A percentile compares a stretch with the other conserved stretches of the same genome.
These are phyloP conservation scores for Papilio dardanus DNA, from an alignment of 1,140 invertebrate species.

Conservation along the genomic window DNA sequence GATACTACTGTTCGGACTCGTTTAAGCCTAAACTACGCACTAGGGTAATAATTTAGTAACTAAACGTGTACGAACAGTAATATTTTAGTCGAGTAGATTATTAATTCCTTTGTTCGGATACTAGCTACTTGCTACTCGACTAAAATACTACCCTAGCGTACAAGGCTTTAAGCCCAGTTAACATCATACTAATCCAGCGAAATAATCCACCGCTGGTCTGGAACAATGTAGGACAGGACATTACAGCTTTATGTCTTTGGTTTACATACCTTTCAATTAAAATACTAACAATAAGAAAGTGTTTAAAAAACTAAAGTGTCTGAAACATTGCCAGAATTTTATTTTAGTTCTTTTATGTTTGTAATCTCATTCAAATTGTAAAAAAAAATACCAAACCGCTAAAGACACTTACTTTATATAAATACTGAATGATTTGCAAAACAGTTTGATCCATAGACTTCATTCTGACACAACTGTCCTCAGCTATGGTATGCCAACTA, in stretches of 20 bases:
- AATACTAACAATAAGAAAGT: not conserved
- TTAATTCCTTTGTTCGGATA: too few species aligned
- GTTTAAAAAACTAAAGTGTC: not conserved
- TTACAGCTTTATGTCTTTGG: not conserved
- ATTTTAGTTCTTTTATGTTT: not conserved
- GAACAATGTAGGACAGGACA: too few species aligned
- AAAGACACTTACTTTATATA: conserved; percentile 34
- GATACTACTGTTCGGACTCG: too few species aligned
- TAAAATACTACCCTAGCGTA: too few species aligned
- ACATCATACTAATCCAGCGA: too few species aligned
- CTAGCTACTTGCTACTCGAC: too few species aligned
- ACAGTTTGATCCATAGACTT: conserved; percentile 50
- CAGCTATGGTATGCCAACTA: not conserved
- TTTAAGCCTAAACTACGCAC: too few species aligned
- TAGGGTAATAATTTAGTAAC: too few species aligned
- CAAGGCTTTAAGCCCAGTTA: too few species aligned
- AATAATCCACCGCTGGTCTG: too few species aligned
- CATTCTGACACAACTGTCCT: conserved; percentile 33
- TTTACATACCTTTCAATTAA: not conserved
- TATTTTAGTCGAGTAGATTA: too few species aligned
- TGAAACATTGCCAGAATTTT: not conserved
- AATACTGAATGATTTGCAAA: conserved; percentile 44
- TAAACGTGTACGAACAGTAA: not conserved
- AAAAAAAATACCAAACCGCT: not conserved
- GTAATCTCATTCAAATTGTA: not conserved